Conservation (phyloP, 2,888 invertebrate genomes). For the Drosophila neoperkinsi region DNA sequence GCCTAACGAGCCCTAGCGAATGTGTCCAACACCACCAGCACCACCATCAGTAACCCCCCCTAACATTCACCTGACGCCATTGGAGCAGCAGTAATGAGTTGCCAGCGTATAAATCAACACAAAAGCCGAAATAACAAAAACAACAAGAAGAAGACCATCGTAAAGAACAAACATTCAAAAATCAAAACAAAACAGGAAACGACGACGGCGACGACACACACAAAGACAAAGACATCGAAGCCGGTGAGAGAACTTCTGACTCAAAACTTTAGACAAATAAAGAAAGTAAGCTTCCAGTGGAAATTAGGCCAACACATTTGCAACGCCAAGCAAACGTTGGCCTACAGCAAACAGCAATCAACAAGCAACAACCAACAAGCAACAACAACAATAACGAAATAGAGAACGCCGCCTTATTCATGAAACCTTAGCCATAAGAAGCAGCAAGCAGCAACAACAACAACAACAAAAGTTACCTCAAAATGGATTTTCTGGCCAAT, state of each 20-base stretch:
- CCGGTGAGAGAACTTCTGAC: slow-evolving; percentile 42
- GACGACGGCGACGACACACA: not conserved
- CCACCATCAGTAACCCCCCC: not conserved
- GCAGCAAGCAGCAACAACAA: slow-evolving; percentile 12
- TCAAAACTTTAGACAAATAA: slow-evolving; percentile 41
- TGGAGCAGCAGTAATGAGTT: slow-evolving; percentile 39
- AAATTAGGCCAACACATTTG: slow-evolving; percentile 68
- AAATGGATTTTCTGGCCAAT: slow-evolving; percentile 80
- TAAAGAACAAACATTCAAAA: slow-evolving; percentile 24
- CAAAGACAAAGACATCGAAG: slow-evolving; percentile 9
- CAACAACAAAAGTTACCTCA: slow-evolving; percentile 24
- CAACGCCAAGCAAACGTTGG: slow-evolving; percentile 38
- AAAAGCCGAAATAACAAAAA: slow-evolving; percentile 15
- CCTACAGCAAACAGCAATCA: slow-evolving; percentile 7
- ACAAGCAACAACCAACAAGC: slow-evolving; percentile 4
- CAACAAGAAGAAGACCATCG: slow-evolving; percentile 14
- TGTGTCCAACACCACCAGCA: not conserved
- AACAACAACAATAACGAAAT: slow-evolving; percentile 20
- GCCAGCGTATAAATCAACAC: slow-evolving; percentile 30
- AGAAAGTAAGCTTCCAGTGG: slow-evolving; percentile 65
- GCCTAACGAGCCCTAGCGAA: slow-evolving; percentile 22
- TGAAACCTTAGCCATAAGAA: slow-evolving; percentile 34
- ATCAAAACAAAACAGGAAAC: slow-evolving; percentile 33
- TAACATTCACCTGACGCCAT: not conserved
- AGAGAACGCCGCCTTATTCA: slow-evolving; percentile 24